These are phyloP conservation scores for Yponomeuta malinellus DNA, from an alignment of 2,888 invertebrate genomes.

Conservation along the genomic window DNA sequence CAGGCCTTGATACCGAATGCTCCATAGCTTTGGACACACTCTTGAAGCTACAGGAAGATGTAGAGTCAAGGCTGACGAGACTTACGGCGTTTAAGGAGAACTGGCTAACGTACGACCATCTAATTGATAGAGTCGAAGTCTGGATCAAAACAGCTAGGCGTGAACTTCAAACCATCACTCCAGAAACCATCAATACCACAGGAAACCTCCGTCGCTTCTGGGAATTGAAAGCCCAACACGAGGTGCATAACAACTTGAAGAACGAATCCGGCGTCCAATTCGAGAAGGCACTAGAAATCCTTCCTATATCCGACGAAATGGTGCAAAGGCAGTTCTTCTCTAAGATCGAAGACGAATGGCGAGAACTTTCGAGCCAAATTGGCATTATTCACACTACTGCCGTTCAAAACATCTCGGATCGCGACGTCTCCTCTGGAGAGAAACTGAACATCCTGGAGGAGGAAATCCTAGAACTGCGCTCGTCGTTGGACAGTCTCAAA, in stretches of 20 bases:
- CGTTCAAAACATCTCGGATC: conserved; percentile 81
- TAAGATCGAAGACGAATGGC: conserved; percentile 87
- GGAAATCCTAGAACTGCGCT: conserved; percentile 84
- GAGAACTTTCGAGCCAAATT: conserved; percentile 78
- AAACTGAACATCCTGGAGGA: conserved; percentile 84
- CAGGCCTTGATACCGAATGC: conserved; percentile 84
- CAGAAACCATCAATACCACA: conserved; percentile 78
- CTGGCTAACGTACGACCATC: conserved; percentile 84
- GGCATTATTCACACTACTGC: conserved; percentile 80
- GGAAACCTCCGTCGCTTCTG: conserved; percentile 89
- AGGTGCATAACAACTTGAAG: conserved; percentile 85
- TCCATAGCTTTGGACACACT: conserved; percentile 83
- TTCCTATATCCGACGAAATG: conserved; percentile 90
- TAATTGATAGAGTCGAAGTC: conserved; percentile 83
- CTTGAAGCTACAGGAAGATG: conserved; percentile 83
- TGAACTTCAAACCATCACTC: conserved; percentile 80
- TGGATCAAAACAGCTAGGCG: conserved; percentile 86
- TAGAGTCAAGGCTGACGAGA: conserved; percentile 82
- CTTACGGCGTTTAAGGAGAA: conserved; percentile 85
- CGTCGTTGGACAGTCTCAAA: conserved; percentile 81
- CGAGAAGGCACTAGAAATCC: conserved; percentile 84
- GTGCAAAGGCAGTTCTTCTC: conserved; percentile 86
- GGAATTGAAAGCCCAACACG: conserved; percentile 92
- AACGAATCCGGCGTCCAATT: conserved; percentile 83
- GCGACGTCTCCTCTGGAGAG: conserved; percentile 83